Percentiles rank a stretch among this genome's conserved stretches.
These are phyloP conservation scores for Zonitis immaculata DNA, from an alignment of 2,888 invertebrate species.

Conservation along the genomic window DNA sequence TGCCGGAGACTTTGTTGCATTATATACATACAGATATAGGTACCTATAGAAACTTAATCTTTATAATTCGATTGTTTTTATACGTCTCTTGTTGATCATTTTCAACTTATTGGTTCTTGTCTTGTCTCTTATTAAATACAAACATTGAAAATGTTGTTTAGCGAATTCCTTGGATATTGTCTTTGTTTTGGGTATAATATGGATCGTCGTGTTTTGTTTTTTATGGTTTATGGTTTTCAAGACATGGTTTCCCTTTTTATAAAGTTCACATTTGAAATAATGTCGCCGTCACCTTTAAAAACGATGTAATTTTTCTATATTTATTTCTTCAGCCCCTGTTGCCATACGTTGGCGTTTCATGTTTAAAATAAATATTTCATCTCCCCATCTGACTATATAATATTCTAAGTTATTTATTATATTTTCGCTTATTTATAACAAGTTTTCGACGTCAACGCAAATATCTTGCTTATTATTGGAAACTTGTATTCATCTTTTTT, in stretches of 20 bases:
- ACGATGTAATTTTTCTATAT: constrained; percentile 19
- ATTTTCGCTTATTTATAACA: no score
- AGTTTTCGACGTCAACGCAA: no score
- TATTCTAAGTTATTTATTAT: no score
- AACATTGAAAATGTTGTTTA: no score
- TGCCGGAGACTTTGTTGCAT: constrained; percentile 24
- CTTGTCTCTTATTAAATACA: no score
- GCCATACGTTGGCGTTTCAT: background rate
- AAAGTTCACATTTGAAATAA: constrained; percentile 21
- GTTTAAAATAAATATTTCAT: background rate
- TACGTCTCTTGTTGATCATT: background rate
- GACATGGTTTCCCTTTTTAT: constrained; percentile 6
- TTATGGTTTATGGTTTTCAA: background rate
- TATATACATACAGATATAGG: no score
- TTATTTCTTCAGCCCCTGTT: constrained; percentile 1
- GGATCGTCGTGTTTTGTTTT: no score
- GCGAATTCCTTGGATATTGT: background rate
- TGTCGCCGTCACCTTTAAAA: constrained; percentile 21
- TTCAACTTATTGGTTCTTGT: no score
- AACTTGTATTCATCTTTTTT: no score
- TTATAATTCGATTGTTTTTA: background rate
- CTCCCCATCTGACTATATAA: no score
- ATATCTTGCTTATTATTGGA: no score
- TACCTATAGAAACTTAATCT: no score
- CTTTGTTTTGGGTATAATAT: background rate